Evolutionary conservation across 2,113 vertebrate genomes (phyloP), one percentile per base, ranked within the genome.

Genomic region (Lagopus muta): DNA sequence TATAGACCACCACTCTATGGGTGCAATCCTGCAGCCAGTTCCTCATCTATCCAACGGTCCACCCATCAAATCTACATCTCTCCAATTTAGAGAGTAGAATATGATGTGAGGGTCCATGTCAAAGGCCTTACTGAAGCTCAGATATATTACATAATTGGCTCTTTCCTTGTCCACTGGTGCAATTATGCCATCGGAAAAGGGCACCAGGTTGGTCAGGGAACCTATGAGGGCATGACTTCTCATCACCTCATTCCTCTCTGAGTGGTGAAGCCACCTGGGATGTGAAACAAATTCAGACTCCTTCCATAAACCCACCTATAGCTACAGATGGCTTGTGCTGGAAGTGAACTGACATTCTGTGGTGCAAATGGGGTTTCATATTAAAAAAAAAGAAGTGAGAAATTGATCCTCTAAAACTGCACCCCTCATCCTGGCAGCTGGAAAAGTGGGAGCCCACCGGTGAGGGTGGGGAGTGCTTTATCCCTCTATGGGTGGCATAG

Each of bases 291-390:
- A 25, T 45, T 27, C 65, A 30, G n/a, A 54, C 71, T 58, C 40
- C 17, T 73, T 30, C 4, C 2, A 0, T 52, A n/a, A 40, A 24
- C 43, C 30, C 13, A 20, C 20, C 16, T 87, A 0, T 43, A 55
- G 61, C 30, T 25, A 2, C 32, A 50, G 0, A 0, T 18, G 28
- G n/a, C 24, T 36, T 70, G 15, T 32, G 8, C 32, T 61, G 30
- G 28, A 69, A 34, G n/a, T 52, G 28, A 57, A 28, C 50, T 81
- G 70, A 7, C 18, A 18, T 43, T 12, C 36, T 62, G 70, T 27
- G 19, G 14, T 74, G 40, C 15, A 70, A 76, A 83, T 13, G 7
- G 70, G 32, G 40, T 65, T 81, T 70, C 43, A 61, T 38, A 27
- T 15, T 57, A 10, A 24, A 36, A 60, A 58, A 34, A 60, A 14